These are phyloP conservation scores for Aldrovandia affinis DNA, from an alignment of 2,797 vertebrate genomes.

Conservation along the genomic window DNA sequence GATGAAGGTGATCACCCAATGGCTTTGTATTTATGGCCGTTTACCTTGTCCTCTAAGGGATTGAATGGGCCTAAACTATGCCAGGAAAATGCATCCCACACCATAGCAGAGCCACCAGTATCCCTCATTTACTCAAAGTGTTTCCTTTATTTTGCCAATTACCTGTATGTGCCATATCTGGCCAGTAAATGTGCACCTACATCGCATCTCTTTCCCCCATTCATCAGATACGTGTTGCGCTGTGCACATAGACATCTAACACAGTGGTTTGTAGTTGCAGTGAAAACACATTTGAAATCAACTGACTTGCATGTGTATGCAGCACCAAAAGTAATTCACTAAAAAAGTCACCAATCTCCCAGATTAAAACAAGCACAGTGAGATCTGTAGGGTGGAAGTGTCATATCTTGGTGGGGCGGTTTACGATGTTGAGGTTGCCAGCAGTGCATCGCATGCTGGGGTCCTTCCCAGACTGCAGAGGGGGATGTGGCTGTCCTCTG, in stretches of 20 bases:
- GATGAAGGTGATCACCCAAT: too few relatives aligned
- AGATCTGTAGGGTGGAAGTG: neutral
- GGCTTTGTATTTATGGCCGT: too few relatives aligned
- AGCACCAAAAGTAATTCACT: neutral
- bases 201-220: neutral
- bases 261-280: neutral
- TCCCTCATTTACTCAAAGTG: too few relatives aligned
- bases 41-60: too few relatives aligned
- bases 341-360: neutral
- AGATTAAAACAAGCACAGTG: neutral
- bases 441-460: slow-evolving; percentile 33
- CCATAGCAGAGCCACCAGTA: too few relatives aligned
- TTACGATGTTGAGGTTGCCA: slow-evolving; percentile 63
- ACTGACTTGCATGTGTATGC: neutral
- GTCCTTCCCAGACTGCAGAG: slow-evolving; percentile 44
- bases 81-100: too few relatives aligned
- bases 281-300: neutral
- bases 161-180: neutral
- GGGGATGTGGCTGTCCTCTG: slow-evolving; percentile 35
- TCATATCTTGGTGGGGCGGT: slow-evolving; percentile 50
- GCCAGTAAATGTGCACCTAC: neutral
- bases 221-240: neutral
- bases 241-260: neutral
- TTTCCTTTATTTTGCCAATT: too few relatives aligned
- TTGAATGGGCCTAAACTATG: too few relatives aligned